phyloP scores from a whole-genome alignment of 2,888 invertebrate species.

The Theodoxus fluviatilis region DNA sequence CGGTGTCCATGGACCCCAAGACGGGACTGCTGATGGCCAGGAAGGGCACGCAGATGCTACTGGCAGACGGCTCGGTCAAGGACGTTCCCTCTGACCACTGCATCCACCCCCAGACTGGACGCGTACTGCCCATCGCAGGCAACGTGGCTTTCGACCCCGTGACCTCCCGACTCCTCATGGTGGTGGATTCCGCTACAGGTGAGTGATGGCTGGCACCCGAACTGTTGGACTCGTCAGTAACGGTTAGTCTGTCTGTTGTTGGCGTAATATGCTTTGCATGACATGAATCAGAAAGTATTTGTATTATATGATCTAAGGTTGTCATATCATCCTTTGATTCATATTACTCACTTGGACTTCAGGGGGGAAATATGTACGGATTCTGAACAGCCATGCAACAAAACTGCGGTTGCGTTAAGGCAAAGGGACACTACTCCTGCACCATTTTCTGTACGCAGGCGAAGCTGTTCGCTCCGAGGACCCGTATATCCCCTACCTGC shows the following conservation, averaged over 20 bases:
- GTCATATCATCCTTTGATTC: too few relatives aligned
- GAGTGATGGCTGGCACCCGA: too few relatives aligned
- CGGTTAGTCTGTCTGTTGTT: too few relatives aligned
- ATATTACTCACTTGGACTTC: too few relatives aligned
- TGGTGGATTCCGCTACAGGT: conserved; percentile 61
- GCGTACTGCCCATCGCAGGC: conserved; percentile 57
- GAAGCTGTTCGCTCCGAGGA: conserved; percentile 53
- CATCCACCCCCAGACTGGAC: conserved; percentile 60
- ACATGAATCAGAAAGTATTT: too few relatives aligned
- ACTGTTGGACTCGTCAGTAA: background rate
- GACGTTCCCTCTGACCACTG: conserved; percentile 51
- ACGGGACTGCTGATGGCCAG: conserved; percentile 57
- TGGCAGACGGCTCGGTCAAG: conserved; percentile 44
- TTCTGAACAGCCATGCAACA: too few relatives aligned
- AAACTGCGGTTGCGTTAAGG: too few relatives aligned
- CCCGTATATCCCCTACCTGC: conserved; percentile 57
- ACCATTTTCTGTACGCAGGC: too few relatives aligned
- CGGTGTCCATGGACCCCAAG: conserved; percentile 44
- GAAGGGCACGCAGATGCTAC: conserved; percentile 48
- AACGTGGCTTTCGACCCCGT: conserved; percentile 59
- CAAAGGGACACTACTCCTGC: too few relatives aligned
- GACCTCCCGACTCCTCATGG: conserved; percentile 54
- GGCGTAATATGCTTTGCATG: too few relatives aligned
- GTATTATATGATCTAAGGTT: too few relatives aligned
- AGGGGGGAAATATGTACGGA: too few relatives aligned